Base-by-base conservation (phyloP, 1,140 invertebrate genomes). In the Glomeris maerens region DNA sequence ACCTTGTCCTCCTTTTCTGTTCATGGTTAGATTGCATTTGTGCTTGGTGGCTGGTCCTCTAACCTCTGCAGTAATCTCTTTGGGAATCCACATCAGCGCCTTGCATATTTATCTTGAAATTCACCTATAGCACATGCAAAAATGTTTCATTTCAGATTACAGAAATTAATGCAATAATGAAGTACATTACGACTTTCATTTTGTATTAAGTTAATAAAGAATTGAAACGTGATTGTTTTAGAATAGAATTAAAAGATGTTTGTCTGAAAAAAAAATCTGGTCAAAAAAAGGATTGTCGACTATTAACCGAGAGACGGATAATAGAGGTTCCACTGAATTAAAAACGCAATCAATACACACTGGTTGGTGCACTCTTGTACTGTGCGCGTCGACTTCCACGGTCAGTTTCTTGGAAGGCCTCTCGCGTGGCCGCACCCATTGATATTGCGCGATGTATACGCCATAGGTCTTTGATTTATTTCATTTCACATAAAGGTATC, bases 391-490 rank as follows among this genome's bases (percentile, higher is more conserved):
- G 52, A 50, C 31, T 21, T 39, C 26, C 29, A 46, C 22, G 27
- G 17, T 72, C 47, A 88, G 73, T 64, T 84, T 74, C 58, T 89
- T 81, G 44, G 82, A 80, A 0, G 88, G 74, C 36, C 83, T 80
- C 13, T 81, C 79, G 42, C 84, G 71, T 53, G 87, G 83, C 40
- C 83, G 80, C 17, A 91, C 75, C 78, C 87, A 86, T 57, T 88
- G 83, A 68, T 87, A 89, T 64, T 84, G 77, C 0, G 88, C 84
- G 2, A 83, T 84, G 67, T n/a, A n/a, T 94, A 95, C 2, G 90
- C 85, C 92, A 95, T 95, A 52, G 94, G 85, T 3, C 88, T 91
- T 55, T 96, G 74, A 74, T 95, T n/a, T n/a, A n/a, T n/a, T n/a
- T n/a, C n/a, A n/a, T n/a, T n/a, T n/a, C n/a, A n/a, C n/a, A n/a